These are phyloP conservation scores for Trypoxylus dichotomus DNA, from an alignment of 1,140 invertebrate species.

Conservation along the genomic window DNA sequence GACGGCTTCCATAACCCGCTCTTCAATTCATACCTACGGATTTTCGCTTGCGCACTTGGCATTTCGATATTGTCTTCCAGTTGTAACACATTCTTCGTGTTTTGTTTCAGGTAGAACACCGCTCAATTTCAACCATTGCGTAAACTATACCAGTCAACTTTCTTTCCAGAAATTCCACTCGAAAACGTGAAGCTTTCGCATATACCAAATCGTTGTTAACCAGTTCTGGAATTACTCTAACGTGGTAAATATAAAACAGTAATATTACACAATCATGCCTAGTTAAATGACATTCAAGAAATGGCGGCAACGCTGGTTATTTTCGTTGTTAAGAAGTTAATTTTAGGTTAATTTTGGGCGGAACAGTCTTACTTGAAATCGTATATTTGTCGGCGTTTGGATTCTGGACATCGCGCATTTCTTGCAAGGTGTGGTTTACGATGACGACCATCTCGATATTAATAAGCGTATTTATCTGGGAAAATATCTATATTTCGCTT, in stretches of 20 bases:
- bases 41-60: constrained; percentile 4
- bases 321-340: background rate
- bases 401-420: background rate
- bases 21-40: constrained; percentile 26
- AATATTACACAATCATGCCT: no score
- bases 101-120: background rate
- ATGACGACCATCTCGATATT: background rate
- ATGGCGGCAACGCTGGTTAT: no score
- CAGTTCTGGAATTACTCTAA: background rate
- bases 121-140: no score
- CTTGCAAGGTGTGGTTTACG: background rate
- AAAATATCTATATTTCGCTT: background rate
- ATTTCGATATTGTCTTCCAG: background rate
- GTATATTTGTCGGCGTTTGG: background rate
- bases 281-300: no score
- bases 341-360: background rate
- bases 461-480: background rate
- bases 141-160: background rate
- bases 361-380: background rate
- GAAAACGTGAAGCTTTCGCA: background rate
- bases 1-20: constrained; percentile 29
- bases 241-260: background rate
- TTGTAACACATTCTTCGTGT: background rate
- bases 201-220: background rate
- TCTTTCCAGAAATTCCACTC: background rate